These are phyloP conservation scores for Oophaga pumilio DNA, from an alignment of 2,113 vertebrate genomes.

Conservation along the genomic window DNA sequence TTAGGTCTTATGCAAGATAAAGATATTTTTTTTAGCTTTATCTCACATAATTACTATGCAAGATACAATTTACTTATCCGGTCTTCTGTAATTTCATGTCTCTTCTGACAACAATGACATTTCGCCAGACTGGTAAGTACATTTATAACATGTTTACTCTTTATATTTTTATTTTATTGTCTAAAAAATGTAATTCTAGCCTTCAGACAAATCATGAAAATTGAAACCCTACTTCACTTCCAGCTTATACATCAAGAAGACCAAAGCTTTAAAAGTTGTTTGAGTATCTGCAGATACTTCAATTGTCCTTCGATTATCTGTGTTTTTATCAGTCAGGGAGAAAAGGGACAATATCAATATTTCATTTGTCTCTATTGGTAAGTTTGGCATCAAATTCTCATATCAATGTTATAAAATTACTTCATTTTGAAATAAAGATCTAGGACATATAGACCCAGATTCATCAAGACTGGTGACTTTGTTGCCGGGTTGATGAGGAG, in stretches of 20 bases:
- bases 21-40: slow-evolving; percentile 17
- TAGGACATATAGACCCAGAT: background rate
- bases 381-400: background rate
- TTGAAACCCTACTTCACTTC: background rate
- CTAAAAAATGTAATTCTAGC: background rate
- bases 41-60: slow-evolving; percentile 29
- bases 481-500: no score
- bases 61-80: slow-evolving; percentile 1
- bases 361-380: background rate
- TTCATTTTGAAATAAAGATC: background rate
- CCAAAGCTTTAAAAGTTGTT: background rate
- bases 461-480: no score
- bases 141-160: background rate
- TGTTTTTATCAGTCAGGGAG: background rate
- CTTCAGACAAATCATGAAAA: background rate
- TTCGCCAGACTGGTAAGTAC: background rate
- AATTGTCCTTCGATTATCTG: background rate
- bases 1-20: slow-evolving; percentile 45
- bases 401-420: background rate
- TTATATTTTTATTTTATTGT: background rate
- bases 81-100: background rate
- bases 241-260: background rate
- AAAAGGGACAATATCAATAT: background rate
- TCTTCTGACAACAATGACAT: background rate
- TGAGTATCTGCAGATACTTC: background rate